Evolutionary conservation across 1,140 invertebrate species (phyloP), one percentile per base, ranked within the genome.

Genomic region (Eulimnadia texana): DNA sequence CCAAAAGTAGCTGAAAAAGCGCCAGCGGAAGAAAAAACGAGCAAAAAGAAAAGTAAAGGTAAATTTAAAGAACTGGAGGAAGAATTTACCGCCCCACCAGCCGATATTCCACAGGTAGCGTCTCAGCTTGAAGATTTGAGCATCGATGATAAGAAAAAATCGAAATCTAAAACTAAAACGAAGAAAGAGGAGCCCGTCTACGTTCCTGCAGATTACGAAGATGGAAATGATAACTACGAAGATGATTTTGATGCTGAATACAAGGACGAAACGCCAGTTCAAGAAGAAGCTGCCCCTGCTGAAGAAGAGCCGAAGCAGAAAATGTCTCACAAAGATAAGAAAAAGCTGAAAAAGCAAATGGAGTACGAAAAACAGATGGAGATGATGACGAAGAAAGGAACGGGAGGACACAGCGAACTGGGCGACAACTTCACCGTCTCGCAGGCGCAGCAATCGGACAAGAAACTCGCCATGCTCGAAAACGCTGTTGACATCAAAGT

Each of bases 401-500:
- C 89, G 0, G 82, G 88, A 69, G 89, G 88, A 0, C 85, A 89
- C 68, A 91, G 86, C 55, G 88, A 91, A 63, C 75, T 94, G 28
- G 91, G 89, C 60, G 86, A 85, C 25, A 97, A 98, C 73, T 99
- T 99, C 70, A 93, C 94, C 2, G 86, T 99, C 53, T 98, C 95
- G 9, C 91, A 95, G 72, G 83, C 84, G n/a, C 85, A 91, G 68
- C 92, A 90, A 74, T 82, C 85, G 60, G 82, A 82, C 22, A 86
- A 87, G 68, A 86, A 93, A 66, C 80, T 86, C 67, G 82, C 82
- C 33, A 84, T 90, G 23, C 68, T 96, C 55, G 94, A 98, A 70
- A 90, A 94, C 73, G 92, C 93, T 2, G 86, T 96, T 20, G 95
- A 99, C 74, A 99, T 99, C 25, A 98, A 98, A 79, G 86, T 96